Conservation (phyloP, 2,113 vertebrate species). For the Ciconia maguari region DNA sequence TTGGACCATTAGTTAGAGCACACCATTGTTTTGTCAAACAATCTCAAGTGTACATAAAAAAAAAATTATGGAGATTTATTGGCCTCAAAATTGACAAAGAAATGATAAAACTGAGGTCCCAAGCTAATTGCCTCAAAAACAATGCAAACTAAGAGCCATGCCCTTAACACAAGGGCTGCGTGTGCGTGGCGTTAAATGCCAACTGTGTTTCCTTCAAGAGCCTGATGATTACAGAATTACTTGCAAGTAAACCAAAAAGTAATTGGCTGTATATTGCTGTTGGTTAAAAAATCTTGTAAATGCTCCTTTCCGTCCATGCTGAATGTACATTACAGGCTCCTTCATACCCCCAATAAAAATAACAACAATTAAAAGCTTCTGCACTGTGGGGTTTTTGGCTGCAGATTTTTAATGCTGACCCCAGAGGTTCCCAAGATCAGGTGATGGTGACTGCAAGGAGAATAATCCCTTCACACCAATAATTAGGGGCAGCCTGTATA, state of each 20-base stretch:
- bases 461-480: constrained; percentile 78
- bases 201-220: constrained; percentile 15
- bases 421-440: constrained; percentile 65
- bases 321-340: constrained; percentile 26
- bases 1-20: neutral
- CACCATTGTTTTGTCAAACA: neutral
- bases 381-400: constrained; percentile 28
- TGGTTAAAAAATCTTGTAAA: constrained; percentile 62
- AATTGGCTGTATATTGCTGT: constrained; percentile 59
- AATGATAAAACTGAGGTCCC: neutral
- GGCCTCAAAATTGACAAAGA: constrained; percentile 9
- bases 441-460: constrained; percentile 66
- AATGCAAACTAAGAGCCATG: neutral
- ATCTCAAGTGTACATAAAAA: neutral
- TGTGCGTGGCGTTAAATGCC: neutral
- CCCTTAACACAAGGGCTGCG: neutral
- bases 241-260: constrained; percentile 52
- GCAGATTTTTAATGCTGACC: constrained; percentile 60
- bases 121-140: neutral
- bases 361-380: constrained; percentile 55
- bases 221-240: constrained; percentile 31
- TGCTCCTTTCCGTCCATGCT: constrained; percentile 27
- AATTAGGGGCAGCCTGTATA: constrained; percentile 76
- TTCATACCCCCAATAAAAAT: constrained; percentile 27
- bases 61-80: constrained; percentile 2